Conservation (phyloP, 1,140 invertebrate genomes). For the Drosophila ananassae region DNA sequence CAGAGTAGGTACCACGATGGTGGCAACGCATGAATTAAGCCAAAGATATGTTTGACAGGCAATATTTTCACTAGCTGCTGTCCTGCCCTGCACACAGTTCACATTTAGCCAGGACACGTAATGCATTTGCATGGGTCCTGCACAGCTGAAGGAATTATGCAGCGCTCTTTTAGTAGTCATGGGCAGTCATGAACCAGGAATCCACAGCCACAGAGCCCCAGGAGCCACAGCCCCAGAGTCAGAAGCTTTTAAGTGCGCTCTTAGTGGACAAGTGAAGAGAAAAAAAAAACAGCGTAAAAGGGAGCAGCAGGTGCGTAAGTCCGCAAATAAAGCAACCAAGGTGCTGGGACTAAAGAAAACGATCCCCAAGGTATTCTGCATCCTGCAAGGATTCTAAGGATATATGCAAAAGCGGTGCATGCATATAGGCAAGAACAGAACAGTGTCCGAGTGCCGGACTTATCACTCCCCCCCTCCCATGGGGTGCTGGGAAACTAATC, state of each 20-base stretch:
- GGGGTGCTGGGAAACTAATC: slow-evolving; percentile 16
- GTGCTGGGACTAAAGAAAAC: background rate
- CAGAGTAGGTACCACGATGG: no score
- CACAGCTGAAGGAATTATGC: slow-evolving; percentile 40
- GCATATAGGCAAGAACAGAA: slow-evolving; percentile 4
- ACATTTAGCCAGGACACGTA: slow-evolving; percentile 42
- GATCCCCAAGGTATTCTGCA: no score
- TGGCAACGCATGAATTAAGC: slow-evolving; percentile 61
- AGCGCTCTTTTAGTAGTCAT: slow-evolving; percentile 49
- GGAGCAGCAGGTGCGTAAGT: slow-evolving; percentile 2
- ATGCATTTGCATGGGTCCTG: slow-evolving; percentile 53
- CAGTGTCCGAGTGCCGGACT: slow-evolving; percentile 31
- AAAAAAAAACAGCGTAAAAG: background rate
- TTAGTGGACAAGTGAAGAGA: no score
- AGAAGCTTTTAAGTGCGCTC: slow-evolving; percentile 30
- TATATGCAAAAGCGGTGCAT: slow-evolving; percentile 2
- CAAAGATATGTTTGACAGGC: slow-evolving; percentile 64
- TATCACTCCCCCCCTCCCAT: slow-evolving; percentile 21
- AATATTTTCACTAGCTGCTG: slow-evolving; percentile 29
- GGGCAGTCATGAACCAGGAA: slow-evolving; percentile 20
- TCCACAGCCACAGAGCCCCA: no score
- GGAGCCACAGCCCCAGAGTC: no score
- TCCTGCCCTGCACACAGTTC: background rate
- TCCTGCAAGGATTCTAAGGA: background rate
- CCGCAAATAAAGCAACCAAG: background rate